These are phyloP conservation scores for Globia sparganii DNA, from an alignment of 2,888 invertebrate genomes.

Conservation along the genomic window DNA sequence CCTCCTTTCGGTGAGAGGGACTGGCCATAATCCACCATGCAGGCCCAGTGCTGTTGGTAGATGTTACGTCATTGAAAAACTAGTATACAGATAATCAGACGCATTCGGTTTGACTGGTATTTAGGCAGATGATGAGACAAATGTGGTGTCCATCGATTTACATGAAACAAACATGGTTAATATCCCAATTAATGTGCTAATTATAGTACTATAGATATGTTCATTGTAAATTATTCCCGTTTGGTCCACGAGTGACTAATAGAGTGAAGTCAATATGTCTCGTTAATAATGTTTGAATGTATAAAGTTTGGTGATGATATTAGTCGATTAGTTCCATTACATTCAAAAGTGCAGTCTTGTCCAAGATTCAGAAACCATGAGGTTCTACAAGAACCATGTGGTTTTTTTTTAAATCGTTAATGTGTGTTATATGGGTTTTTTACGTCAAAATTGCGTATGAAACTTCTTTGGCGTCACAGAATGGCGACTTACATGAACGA, in stretches of 20 bases:
- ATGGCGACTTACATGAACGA: neutral
- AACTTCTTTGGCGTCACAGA: neutral
- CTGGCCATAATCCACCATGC: neutral
- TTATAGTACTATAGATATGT: conserved; percentile 7
- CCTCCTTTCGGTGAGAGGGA: neutral
- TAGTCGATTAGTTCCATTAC: conserved; percentile 15
- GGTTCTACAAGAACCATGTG: no score
- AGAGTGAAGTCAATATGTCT: conserved; percentile 46
- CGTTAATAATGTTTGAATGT: conserved; percentile 57
- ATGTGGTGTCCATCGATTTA: accelerated
- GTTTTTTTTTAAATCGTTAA: no score
- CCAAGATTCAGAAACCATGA: neutral
- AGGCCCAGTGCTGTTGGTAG: accelerated
- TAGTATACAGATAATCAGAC: no score
- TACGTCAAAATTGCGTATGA: neutral
- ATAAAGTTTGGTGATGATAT: conserved; percentile 46
- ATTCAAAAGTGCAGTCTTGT: conserved; percentile 14
- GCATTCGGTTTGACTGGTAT: neutral
- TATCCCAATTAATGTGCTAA: neutral
- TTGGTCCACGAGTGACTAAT: conserved; percentile 63
- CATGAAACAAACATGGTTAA: neutral
- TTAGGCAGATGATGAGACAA: neutral
- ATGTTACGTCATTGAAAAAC: no score
- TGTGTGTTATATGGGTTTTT: neutral
- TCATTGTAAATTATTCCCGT: conserved; percentile 48